Percentiles rank a stretch among this genome's conserved stretches.
phyloP scores from a whole-genome alignment of 2,797 vertebrate species.

The Adelosebastes latens region DNA sequence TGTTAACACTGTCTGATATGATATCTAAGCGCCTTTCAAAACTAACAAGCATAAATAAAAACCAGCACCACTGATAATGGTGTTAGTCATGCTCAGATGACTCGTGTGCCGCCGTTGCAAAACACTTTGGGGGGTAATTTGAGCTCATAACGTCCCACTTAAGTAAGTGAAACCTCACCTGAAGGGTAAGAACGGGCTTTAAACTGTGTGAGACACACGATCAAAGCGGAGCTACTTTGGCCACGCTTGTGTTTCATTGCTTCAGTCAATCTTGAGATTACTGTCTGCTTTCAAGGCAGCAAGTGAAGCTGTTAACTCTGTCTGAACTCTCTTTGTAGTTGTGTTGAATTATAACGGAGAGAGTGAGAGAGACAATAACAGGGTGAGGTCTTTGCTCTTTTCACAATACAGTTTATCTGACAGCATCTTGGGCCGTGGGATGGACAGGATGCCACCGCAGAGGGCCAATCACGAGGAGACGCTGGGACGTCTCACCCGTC shows the following conservation, averaged over 20 bases:
- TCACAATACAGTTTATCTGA: constrained; percentile 38
- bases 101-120: neutral
- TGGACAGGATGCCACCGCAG: neutral
- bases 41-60: neutral
- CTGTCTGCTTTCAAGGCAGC: neutral
- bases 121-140: neutral
- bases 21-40: neutral
- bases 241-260: constrained; percentile 27
- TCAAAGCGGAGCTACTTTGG: constrained; percentile 44
- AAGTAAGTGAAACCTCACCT: constrained; percentile 26
- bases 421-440: constrained; percentile 6
- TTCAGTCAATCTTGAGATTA: constrained; percentile 42
- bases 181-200: constrained; percentile 10
- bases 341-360: constrained; percentile 9
- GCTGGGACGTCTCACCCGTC: constrained; percentile 28
- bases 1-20: neutral
- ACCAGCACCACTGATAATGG: neutral
- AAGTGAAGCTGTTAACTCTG: neutral
- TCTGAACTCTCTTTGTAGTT: constrained; percentile 27
- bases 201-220: constrained; percentile 14
- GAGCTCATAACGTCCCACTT: neutral
- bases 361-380: neutral
- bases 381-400: neutral
- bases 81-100: neutral
- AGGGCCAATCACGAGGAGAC: constrained; percentile 22